Base-by-base conservation (phyloP, 2,113 vertebrate genomes). In the Brachionichthys hirsutus region DNA sequence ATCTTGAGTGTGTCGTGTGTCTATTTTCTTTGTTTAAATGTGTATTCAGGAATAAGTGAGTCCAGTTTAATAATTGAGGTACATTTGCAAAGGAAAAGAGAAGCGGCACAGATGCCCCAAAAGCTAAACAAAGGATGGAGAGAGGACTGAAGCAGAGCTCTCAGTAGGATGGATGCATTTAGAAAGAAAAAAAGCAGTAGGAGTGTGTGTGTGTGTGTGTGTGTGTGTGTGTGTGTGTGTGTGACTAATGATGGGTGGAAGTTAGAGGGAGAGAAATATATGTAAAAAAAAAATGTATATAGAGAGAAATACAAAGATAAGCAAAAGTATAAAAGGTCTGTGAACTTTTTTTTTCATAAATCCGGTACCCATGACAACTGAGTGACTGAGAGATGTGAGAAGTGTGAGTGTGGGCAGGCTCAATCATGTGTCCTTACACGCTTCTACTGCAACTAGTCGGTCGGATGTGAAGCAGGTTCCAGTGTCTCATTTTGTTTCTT, bases 41-140 rank as follows among this genome's bases (percentile, higher is more conserved):
- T 30, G 24, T 57, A 49, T 45, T 58, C 44, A 49, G 46, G 50
- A 58, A 48, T 42, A 46, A 62, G 36, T 60, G 43, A 49, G 49
- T 52, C 67, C 49, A 50, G 64, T 57, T 63, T 53, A 50, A 40
- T 53, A 68, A 66, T 54, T 3, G 7, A 63, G 51, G 56, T 50
- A 34, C 42, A 73, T 75, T 63, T 53, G 47, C 17, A 57, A 52
- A 35, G 15, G 13, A 62, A 48, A 55, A 38, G 47, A 48, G 54
- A 0, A 38, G 17, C 4, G 45, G 60, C 16, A 53, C 20, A 14
- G 19, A 50, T 14, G 20, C 38, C 41, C 36, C 3, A 10, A 38
- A 13, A 40, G 9, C 8, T 40, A 15, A 42, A 3, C 59, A 42
- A n/a, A 19, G 35, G 19, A 35, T 34, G n/a, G 16, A 42, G 8